phyloP scores from a whole-genome alignment of 2,797 vertebrate genomes.

The Austrolebias charrua region DNA sequence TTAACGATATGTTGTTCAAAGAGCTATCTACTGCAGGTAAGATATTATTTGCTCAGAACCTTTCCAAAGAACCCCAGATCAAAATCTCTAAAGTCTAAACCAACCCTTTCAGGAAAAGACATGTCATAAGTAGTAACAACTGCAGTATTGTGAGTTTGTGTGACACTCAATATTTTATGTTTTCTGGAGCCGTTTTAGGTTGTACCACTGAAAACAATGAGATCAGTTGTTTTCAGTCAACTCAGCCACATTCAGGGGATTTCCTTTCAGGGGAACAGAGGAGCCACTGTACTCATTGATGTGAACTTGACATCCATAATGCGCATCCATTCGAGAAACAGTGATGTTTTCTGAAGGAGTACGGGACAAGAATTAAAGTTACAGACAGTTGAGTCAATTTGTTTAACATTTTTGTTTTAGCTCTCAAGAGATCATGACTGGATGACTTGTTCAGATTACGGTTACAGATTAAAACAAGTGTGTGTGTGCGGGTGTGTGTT shows the following conservation, averaged over 20 bases:
- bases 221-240: constrained; percentile 2
- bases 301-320: neutral
- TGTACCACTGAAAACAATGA: constrained; percentile 4
- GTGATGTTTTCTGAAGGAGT: neutral
- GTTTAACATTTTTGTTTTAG: too few species aligned
- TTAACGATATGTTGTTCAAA: too few species aligned
- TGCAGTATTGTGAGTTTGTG: neutral
- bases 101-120: neutral
- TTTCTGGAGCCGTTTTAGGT: constrained; percentile 7
- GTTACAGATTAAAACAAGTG: too few species aligned
- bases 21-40: too few species aligned
- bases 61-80: too few species aligned
- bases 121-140: neutral
- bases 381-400: too few species aligned
- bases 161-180: constrained; percentile 2
- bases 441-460: neutral
- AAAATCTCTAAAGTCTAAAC: too few species aligned
- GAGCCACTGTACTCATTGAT: neutral
- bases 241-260: neutral
- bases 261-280: constrained; percentile 8
- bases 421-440: neutral
- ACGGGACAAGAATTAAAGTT: neutral
- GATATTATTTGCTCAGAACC: too few species aligned
- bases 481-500: too few species aligned
- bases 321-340: neutral